These are phyloP conservation scores for Cactoblastis cactorum DNA, from an alignment of 2,888 invertebrate species.

Conservation along the genomic window DNA sequence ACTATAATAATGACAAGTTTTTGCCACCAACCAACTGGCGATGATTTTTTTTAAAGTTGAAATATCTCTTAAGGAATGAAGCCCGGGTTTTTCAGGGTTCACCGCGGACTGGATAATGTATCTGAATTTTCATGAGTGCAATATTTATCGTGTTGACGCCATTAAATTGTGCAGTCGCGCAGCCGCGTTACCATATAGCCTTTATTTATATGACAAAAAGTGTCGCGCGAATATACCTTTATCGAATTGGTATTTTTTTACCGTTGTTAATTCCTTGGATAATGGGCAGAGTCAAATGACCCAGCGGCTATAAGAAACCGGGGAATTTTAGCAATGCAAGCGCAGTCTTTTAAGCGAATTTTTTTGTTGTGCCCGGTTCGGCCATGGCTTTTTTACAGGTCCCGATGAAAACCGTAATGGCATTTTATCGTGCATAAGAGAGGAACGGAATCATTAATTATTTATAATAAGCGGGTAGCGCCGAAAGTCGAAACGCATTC, in stretches of 20 bases:
- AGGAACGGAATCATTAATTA: slow-evolving; percentile 76
- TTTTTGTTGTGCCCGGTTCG: slow-evolving; percentile 63
- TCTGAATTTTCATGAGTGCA: slow-evolving; percentile 73
- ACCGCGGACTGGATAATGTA: slow-evolving; percentile 41
- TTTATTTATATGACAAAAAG: slow-evolving; percentile 67
- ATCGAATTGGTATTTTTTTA: slow-evolving; percentile 70
- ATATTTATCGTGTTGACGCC: slow-evolving; percentile 65
- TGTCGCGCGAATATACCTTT: slow-evolving; percentile 62
- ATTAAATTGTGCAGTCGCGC: slow-evolving; percentile 49
- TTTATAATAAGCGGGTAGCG: slow-evolving; percentile 77
- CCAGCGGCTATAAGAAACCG: slow-evolving; percentile 66
- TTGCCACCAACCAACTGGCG: slow-evolving; percentile 41
- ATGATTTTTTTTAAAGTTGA: slow-evolving; percentile 51
- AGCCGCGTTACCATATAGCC: slow-evolving; percentile 55
- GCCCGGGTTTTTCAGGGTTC: slow-evolving; percentile 48
- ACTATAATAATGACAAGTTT: slow-evolving; percentile 51
- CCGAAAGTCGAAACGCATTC: slow-evolving; percentile 55
- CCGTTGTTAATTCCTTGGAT: slow-evolving; percentile 74
- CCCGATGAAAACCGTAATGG: slow-evolving; percentile 78
- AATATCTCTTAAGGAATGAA: slow-evolving; percentile 51
- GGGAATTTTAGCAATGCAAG: slow-evolving; percentile 57
- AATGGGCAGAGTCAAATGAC: slow-evolving; percentile 77
- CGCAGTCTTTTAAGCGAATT: slow-evolving; percentile 71
- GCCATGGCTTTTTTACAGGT: slow-evolving; percentile 64
- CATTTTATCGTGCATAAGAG: slow-evolving; percentile 79